A percentile compares a stretch with the other conserved stretches of the same genome.
These are phyloP conservation scores for Malacoctenus gilli DNA, from an alignment of 2,797 vertebrate species.

Conservation along the genomic window DNA sequence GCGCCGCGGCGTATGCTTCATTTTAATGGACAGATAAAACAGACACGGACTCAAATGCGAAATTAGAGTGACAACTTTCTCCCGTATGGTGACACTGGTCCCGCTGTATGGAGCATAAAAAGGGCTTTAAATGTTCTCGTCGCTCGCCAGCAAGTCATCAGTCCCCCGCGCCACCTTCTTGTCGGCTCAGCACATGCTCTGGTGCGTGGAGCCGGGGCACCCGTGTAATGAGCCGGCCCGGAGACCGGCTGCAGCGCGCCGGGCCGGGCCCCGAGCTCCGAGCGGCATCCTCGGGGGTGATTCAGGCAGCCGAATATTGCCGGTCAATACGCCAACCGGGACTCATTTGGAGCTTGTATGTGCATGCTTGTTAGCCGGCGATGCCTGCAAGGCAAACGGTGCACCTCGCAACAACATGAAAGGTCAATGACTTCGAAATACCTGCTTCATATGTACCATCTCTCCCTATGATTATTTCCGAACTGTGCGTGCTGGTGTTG, in stretches of 20 bases:
- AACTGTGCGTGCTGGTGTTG: background rate
- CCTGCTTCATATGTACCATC: background rate
- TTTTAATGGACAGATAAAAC: slow-evolving; percentile 45
- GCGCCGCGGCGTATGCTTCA: slow-evolving; percentile 18
- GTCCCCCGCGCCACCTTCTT: slow-evolving; percentile 29
- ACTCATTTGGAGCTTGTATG: slow-evolving; percentile 34
- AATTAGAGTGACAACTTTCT: slow-evolving; percentile 42
- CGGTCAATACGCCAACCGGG: slow-evolving; percentile 57
- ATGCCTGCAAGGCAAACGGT: background rate
- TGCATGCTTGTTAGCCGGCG: slow-evolving; percentile 1
- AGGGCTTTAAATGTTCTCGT: slow-evolving; percentile 23
- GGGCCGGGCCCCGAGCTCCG: background rate
- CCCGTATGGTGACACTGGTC: slow-evolving; percentile 6
- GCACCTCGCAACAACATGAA: slow-evolving; percentile 19
- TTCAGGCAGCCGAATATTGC: slow-evolving; percentile 47
- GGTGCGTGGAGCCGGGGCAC: slow-evolving; percentile 24
- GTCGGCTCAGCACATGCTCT: slow-evolving; percentile 54
- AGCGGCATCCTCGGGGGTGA: slow-evolving; percentile 35
- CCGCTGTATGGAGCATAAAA: slow-evolving; percentile 18
- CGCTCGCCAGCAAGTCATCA: slow-evolving; percentile 18
- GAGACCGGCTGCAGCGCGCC: background rate
- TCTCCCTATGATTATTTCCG: slow-evolving; percentile 9
- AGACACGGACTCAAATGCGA: slow-evolving; percentile 32
- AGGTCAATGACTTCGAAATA: slow-evolving; percentile 1
- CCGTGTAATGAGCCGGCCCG: slow-evolving; percentile 27